Evolutionary conservation across 2,888 invertebrate genomes (phyloP).

Genomic region (Lasioglossum pauxillum): DNA sequence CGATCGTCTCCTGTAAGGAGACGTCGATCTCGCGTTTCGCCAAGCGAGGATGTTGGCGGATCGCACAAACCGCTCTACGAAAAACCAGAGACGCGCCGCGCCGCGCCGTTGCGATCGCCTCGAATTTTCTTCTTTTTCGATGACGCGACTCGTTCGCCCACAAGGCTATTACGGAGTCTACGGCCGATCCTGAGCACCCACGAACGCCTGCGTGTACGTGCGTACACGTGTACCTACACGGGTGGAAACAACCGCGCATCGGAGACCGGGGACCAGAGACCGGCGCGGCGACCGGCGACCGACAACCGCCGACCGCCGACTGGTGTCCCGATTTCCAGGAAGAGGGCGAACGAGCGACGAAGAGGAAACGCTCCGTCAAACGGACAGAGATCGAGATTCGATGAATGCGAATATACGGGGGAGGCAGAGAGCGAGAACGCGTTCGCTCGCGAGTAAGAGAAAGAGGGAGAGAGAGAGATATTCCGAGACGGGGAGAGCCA

Average conservation of each 20-base stretch:
- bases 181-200: slow-evolving; percentile 68
- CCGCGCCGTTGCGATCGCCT: slow-evolving; percentile 35
- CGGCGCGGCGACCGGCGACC: slow-evolving; percentile 57
- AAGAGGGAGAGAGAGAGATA: slow-evolving; percentile 5
- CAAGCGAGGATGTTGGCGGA: not conserved
- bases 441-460: not conserved
- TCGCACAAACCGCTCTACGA: not conserved
- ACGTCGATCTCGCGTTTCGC: not conserved
- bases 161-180: slow-evolving; percentile 70
- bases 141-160: slow-evolving; percentile 72
- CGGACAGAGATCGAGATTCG: slow-evolving; percentile 9
- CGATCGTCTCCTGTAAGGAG: not conserved
- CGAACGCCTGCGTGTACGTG: slow-evolving; percentile 54
- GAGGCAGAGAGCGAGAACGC: not conserved
- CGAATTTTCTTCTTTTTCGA: slow-evolving; percentile 59
- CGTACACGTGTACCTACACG: slow-evolving; percentile 59
- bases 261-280: slow-evolving; percentile 71
- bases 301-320: slow-evolving; percentile 39
- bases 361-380: slow-evolving; percentile 21
- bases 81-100: slow-evolving; percentile 31
- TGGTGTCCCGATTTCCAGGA: slow-evolving; percentile 62
- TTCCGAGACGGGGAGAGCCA: slow-evolving; percentile 30
- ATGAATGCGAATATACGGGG: slow-evolving; percentile 5
- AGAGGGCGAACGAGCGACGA: slow-evolving; percentile 57
- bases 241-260: slow-evolving; percentile 51